Base-by-base conservation (phyloP, 2,797 vertebrate species). In the Gila robusta region DNA sequence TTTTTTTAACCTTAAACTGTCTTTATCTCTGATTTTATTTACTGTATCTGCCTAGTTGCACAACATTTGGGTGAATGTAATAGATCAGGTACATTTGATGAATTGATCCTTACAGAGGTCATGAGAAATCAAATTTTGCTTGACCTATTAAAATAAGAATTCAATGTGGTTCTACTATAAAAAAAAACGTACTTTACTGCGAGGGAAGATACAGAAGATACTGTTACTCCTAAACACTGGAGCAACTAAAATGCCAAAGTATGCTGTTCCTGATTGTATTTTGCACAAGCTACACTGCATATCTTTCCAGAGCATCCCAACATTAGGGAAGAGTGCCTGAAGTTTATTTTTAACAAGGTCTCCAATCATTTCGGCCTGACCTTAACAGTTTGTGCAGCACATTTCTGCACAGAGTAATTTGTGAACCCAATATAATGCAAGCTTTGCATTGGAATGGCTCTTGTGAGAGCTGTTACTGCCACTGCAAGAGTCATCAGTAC, bases 291-390 rank as follows among this genome's bases (percentile, higher is more conserved):
- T n/a, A 28, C n/a, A 23, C 78, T 56, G 16, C 67, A 72, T 56
- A 41, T 41, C 35, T 3, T 56, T 39, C 49, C 5, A 71, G 47
- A 71, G 14, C 32, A 59, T 62, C 26, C 54, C 41, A 23, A 32
- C 77, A 39, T 59, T 59, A n/a, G 35, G 3, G n/a, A 66, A 32
- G 59, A 80, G 41, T 49, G 62, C 54, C 56, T 79, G 41, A 35
- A 80, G 79, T 80, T 80, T 80, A 47, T 35, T 67, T 67, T 67
- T 80, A 79, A 79, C 56, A 79, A 79, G 56, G 77, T 79, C 77
- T 41, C 41, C 41, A 35, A 32, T 56, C 23, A 82, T 39, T 19
- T 82, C 6, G 6, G 39, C 21, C 70, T 17, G 28, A 49, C 56
- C 71, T 66, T 73, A 74, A 64, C 12, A 47, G 70, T 64, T 64